Evolutionary conservation across 2,888 invertebrate species (phyloP), one percentile per base, ranked within the genome.

Genomic region (Pocota personata): DNA sequence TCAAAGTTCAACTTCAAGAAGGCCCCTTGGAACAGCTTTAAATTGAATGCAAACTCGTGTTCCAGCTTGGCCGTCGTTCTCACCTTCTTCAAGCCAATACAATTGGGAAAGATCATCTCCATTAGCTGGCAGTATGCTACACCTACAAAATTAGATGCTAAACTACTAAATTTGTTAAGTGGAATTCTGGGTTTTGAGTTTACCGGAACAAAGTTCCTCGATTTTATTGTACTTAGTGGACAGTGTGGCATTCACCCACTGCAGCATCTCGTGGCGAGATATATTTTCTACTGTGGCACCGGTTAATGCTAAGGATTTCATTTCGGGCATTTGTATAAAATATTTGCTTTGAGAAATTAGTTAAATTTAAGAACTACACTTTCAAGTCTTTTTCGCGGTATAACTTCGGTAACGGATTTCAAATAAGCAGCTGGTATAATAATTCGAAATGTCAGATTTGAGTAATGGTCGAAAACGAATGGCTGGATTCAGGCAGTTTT

Each of bases 81-180:
- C 66, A 99, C 97, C 91, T 97, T 95, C 93, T 98, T 99, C 92
- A 98, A 93, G 64, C 95, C 96, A 55, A 97, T 95, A 91, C 95
- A 95, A 88, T 94, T 94, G 40, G 98, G 97, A 92, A 99, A 99
- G 14, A 99, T 94, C 96, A 99, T 97, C 91, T 99, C 99, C 97
- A 99, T 99, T 91, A 99, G 97, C 92, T 99, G 99, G 91, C 99
- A 99, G 92, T 99, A 99, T 2, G 98, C 99, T 66, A 99, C 98
- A 84, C 99, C 99, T 92, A 21, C 8, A 37, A 27, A 69, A 46
- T 24, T 10, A 50, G 7, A 14, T 8, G 3, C 0, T 27, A 37
- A 7, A n/a, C 14, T 19, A 3, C n/a, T 3, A 1, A 43, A 7
- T 1, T 30, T 12, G 10, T 32, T n/a, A 32, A 4, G 12, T 19